Base-by-base conservation (phyloP, 2,888 invertebrate genomes). In the Pegoplata infirma region DNA sequence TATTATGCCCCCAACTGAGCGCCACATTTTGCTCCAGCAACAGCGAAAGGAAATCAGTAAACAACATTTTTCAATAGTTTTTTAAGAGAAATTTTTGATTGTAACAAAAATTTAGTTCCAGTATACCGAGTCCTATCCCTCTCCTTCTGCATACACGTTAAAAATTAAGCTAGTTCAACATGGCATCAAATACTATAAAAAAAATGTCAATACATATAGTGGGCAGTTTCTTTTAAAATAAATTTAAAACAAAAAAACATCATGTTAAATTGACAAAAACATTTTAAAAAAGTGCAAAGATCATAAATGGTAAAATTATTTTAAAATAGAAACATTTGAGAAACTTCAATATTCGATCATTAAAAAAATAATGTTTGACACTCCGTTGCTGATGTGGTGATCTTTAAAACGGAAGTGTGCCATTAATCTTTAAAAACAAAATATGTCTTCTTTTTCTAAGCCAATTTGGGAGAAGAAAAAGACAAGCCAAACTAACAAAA, bases 351-450 rank as follows among this genome's bases (percentile, higher is more conserved):
- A 21, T 56, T 56, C 51, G 63, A 56, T 66, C 51, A 53, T 66
- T 73, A 66, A 49, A 19, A 47, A 36, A 5, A 59, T 21, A 74
- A n/a, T 59, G 23, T 32, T 32, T 21, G 25, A 47, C 46, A 63
- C 23, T 16, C 49, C 5, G 23, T 23, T n/a, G 40, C 6, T 66
- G 19, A 28, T 47, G 53, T 53, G 49, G 63, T 53, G 40, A 55
- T 55, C 44, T 56, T 49, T 63, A 36, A 72, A 75, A 68, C 79
- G 79, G 79, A 79, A 75, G 79, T 79, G 32, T 46, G 55, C 49
- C 75, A 79, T 79, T 79, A 79, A 79, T 79, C 75, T 78, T 79
- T 56, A 36, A 51, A n/a, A 46, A 53, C 16, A 46, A 55, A 67
- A 76, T 28, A 47, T 63, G 47, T 66, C 58, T 66, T 64, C 71